Evolutionary conservation across 2,113 vertebrate genomes (phyloP).

Genomic region (Panthera leo): DNA sequence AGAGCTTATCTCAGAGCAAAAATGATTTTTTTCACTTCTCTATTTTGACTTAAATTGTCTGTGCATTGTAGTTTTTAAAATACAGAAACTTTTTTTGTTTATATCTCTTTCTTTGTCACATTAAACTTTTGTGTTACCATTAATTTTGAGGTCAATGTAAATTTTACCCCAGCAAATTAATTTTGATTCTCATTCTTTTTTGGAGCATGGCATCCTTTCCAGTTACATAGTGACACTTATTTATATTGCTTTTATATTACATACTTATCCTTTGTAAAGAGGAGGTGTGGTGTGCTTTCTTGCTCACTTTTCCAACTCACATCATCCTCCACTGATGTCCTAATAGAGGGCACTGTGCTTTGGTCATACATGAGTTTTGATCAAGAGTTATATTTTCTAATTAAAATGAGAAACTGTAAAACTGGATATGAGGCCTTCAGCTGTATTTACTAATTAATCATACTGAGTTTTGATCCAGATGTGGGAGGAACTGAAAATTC

Average conservation of each 20-base stretch:
- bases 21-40: neutral
- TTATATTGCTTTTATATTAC: neutral
- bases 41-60: neutral
- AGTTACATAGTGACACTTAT: neutral
- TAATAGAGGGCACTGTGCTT: neutral
- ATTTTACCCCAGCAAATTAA: neutral
- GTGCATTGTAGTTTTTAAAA: neutral
- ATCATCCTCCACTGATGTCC: too few relatives aligned
- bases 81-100: neutral
- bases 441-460: neutral
- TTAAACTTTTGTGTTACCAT: neutral
- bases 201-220: neutral
- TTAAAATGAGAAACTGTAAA: neutral
- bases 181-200: neutral
- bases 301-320: neutral
- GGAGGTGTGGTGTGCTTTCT: neutral
- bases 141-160: constrained; percentile 5
- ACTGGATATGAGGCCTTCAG: neutral
- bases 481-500: neutral
- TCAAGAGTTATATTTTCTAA: neutral
- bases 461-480: neutral
- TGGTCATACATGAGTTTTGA: neutral
- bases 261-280: neutral
- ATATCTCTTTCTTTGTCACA: neutral
- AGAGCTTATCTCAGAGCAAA: neutral